These are phyloP conservation scores for Acanthurus lineatus DNA, from an alignment of 2,797 vertebrate species.

Conservation along the genomic window DNA sequence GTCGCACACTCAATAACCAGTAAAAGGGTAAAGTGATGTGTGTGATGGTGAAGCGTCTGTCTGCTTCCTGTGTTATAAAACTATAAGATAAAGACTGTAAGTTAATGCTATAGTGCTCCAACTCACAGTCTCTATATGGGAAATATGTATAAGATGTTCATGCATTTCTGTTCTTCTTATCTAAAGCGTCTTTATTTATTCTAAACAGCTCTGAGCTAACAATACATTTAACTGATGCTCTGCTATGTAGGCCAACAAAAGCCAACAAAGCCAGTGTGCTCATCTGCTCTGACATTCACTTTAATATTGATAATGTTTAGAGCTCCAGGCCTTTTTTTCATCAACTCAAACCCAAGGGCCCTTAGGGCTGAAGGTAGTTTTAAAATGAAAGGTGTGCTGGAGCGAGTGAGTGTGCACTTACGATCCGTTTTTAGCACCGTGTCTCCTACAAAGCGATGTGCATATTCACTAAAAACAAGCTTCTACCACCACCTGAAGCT, in stretches of 20 bases:
- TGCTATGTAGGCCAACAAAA: constrained; percentile 46
- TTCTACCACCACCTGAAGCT: constrained; percentile 18
- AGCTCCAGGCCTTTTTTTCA: constrained; percentile 51
- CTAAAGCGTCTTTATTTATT: constrained; percentile 16
- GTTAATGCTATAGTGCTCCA: not conserved
- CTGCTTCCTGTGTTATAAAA: constrained; percentile 21
- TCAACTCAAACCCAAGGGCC: constrained; percentile 42
- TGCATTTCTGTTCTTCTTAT: constrained; percentile 11
- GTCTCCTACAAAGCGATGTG: constrained; percentile 37
- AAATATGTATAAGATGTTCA: not conserved
- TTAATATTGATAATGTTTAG: constrained; percentile 68
- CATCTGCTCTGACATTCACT: constrained; percentile 42
- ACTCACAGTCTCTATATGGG: not conserved
- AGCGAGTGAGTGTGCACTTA: constrained; percentile 29
- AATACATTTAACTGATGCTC: constrained; percentile 33
- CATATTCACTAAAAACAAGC: constrained; percentile 19
- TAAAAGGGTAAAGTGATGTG: constrained; percentile 43
- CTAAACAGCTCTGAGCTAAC: constrained; percentile 24
- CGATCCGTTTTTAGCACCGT: constrained; percentile 36
- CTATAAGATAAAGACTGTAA: constrained; percentile 14
- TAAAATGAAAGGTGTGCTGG: constrained; percentile 52
- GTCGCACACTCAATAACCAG: constrained; percentile 61
- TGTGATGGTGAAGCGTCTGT: constrained; percentile 26
- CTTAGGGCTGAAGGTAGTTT: constrained; percentile 38
- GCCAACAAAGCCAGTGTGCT: constrained; percentile 16